Conservation (phyloP, 2,797 vertebrate species). For the Fundulus diaphanus region DNA sequence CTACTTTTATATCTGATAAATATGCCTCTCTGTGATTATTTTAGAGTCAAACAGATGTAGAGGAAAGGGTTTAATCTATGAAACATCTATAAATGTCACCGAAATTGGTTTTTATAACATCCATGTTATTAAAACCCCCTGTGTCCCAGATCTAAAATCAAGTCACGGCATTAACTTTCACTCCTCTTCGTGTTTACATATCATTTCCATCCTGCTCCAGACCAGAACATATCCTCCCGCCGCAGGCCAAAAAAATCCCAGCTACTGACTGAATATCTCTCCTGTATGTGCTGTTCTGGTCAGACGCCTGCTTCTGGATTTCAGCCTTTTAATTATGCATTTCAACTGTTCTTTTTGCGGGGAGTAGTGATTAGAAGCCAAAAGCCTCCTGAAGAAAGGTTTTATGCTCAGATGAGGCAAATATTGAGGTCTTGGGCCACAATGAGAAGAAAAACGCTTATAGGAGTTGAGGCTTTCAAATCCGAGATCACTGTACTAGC, state of each 20-base stretch:
- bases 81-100: neutral
- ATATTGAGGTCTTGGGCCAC: neutral
- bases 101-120: neutral
- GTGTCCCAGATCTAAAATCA: conserved; percentile 29
- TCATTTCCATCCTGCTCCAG: conserved; percentile 39
- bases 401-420: neutral
- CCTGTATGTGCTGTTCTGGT: neutral
- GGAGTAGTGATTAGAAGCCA: neutral
- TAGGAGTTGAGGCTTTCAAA: neutral
- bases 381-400: neutral
- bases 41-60: neutral
- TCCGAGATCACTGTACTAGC: too few species aligned
- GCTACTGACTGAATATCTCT: neutral
- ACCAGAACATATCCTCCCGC: conserved; percentile 28
- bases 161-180: conserved; percentile 1
- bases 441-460: neutral
- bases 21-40: neutral
- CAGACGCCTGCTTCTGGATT: neutral
- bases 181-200: conserved; percentile 46
- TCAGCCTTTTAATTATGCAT: neutral
- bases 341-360: neutral
- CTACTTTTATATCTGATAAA: neutral
- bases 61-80: neutral
- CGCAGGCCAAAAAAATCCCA: neutral
- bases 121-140: too few species aligned